Evolutionary conservation across 53 echinoderm and acorn worm species (phyloP), one percentile per base, ranked within the genome.

Genomic region (Henricia sp.): DNA sequence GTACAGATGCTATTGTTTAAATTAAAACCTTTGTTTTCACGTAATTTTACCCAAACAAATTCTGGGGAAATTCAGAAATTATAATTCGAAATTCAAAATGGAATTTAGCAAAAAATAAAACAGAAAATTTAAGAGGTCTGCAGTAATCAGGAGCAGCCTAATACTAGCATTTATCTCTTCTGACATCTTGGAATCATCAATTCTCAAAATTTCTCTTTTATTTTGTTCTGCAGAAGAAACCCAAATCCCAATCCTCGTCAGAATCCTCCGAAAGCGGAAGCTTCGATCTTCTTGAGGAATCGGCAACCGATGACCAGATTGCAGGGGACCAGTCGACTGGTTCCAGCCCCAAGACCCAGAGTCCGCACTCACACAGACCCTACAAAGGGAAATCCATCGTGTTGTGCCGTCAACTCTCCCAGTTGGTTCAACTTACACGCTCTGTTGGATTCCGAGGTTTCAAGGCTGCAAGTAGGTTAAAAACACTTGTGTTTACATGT

Each of bases 361-460:
- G 57, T n/a, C 71, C 88, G 16, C 73, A 37, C 50, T 20, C 36
- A 10, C 14, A 40, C 32, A 83, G 72, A 27, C 65, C 27, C 70
- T 63, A 67, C 34, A 74, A 84, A 16, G 89, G 86, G 50, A 94
- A 89, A 82, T 86, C 90, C 28, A 92, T 97, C 48, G 90, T 94
- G 20, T 60, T 97, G 28, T 92, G 92, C n/a, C 82, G 88, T 48
- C 92, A 93, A 50, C 83, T 97, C 12, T 97, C 97, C 0, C 89
- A 97, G 65, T 70, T 97, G 28, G 97, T 97, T 55, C 90, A 94
- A 64, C 87, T 92, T 38, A 97, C 97, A 5, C 83, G 88, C 38
- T 97, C 97, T 1, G 94, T 94, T 9, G 90, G 90, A 23, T 94
- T 94, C 89, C 72, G 70, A 63, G 97, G 94, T 14, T 97, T 97